Evolutionary conservation across 1,140 invertebrate species (phyloP), one percentile per base, ranked within the genome.

Genomic region (Caenorhabditis brenneri): DNA sequence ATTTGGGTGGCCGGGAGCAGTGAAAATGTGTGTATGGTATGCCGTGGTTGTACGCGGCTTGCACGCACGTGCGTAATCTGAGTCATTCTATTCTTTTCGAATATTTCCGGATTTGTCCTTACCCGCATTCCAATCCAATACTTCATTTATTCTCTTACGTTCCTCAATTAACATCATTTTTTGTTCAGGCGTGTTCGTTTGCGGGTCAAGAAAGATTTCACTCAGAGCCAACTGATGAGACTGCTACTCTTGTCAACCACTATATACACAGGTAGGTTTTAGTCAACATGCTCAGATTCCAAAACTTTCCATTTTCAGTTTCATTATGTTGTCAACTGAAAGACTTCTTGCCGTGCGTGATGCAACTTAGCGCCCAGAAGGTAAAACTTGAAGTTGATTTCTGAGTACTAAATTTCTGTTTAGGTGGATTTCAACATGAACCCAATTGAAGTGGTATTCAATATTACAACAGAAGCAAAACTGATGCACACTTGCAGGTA

Each of bases 391-490:
- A 16, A 9, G 9, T 53, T 27, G 53, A 12, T 58, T 12, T 58
- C 10, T 29, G n/a, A 29, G 0, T 29, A 27, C 2, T 58, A 3
- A 51, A 51, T 24, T 58, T 0, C n/a, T n/a, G n/a, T n/a, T 33
- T 16, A 65, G 58, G 65, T 74, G 2, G 58, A 39, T 19, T 83
- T 87, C 46, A 83, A 87, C 27, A 83, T 65, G 69, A 87, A 87
- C 69, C 86, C 88, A 16, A 19, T 87, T 16, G 51, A 85, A 31
- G 81, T 84, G 0, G 42, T 87, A 0, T 82, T 83, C 33, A 83
- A 79, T 48, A 85, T 87, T n/a, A 84, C 83, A n/a, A 87, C 87
- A 9, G 87, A 87, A 85, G 87, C 87, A 12, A 85, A 84, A 78
- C 49, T 87, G 6, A 79, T 87, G 46, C 86, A 87, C 42, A 87